Conservation (phyloP, 1,140 invertebrate genomes). For the Temnothorax curvispinosus region DNA sequence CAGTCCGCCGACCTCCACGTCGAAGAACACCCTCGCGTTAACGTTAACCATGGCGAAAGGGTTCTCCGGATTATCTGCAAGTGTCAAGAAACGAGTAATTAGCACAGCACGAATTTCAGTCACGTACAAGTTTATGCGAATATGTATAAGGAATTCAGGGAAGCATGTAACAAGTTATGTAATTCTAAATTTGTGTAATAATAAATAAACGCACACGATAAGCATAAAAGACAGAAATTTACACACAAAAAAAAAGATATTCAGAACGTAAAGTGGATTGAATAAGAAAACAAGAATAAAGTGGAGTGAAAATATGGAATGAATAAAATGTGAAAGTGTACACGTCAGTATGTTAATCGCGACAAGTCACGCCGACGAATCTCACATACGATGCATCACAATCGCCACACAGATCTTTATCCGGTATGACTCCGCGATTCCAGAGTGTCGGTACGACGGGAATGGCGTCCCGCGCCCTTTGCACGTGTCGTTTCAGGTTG, state of each 20-base stretch:
- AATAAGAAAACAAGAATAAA: background rate
- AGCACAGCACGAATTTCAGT: background rate
- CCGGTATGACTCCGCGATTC: background rate
- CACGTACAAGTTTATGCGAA: background rate
- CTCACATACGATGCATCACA: background rate
- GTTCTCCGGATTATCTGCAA: constrained; percentile 42
- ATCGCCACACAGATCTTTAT: background rate
- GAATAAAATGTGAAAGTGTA: background rate
- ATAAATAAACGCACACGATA: background rate
- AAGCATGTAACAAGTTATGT: background rate
- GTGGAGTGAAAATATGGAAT: background rate
- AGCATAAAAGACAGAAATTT: background rate
- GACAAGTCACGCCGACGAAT: too few relatives aligned
- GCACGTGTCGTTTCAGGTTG: background rate
- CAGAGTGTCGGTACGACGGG: background rate
- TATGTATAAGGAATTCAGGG: background rate
- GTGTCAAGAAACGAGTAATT: background rate
- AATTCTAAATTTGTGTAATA: background rate
- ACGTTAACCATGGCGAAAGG: constrained; percentile 76
- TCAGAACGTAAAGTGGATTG: background rate
- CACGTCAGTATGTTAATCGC: background rate
- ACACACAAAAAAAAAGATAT: background rate
- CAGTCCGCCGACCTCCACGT: constrained; percentile 96
- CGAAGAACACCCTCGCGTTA: constrained; percentile 92
- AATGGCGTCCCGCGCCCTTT: background rate